Base-by-base conservation (phyloP, 2,797 vertebrate genomes). In the Erpetoichthys calabaricus region DNA sequence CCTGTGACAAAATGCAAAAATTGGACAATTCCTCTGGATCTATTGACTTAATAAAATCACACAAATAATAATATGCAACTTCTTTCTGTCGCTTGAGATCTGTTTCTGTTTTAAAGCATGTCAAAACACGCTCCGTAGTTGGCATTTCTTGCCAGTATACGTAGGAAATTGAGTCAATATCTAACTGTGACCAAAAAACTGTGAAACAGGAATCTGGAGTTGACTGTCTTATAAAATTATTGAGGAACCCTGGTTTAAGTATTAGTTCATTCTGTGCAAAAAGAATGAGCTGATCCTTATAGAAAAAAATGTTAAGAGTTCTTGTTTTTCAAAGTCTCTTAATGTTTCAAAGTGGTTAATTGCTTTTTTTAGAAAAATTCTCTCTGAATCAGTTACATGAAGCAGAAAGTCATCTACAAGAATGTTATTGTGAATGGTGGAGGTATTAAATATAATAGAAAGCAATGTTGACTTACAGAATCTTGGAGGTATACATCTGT, bases 161-260 rank as follows among this genome's bases (percentile, higher is more conserved):
- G n/a, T n/a, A n/a, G n/a, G n/a, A n/a, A n/a, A n/a, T n/a, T n/a
- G n/a, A n/a, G n/a, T n/a, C n/a, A n/a, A n/a, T n/a, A n/a, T n/a
- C n/a, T n/a, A n/a, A n/a, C n/a, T n/a, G n/a, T n/a, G n/a, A n/a
- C n/a, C n/a, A n/a, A n/a, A n/a, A n/a, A n/a, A n/a, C 51, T n/a
- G 4, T 52, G 8, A 52, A 52, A 52, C 52, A 51, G 51, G 51
- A 52, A 8, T n/a, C n/a, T 52, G 51, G 51, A 52, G 52, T 52
- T 52, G 10, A 52, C 10, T 52, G 51, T 52, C 51, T 4, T 52
- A 52, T 52, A 25, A 4, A 52, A 5, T 52, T 52, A 52, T 25
- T 52, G 3, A 52, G 41, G 51, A 52, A 52, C 51, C 9, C 9
- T 52, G 51, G 51, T 52, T 52, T 52, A 52, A 52, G 52, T 8